These are phyloP conservation scores for Lota lota DNA, from an alignment of 2,113 vertebrate genomes.

Conservation along the genomic window DNA sequence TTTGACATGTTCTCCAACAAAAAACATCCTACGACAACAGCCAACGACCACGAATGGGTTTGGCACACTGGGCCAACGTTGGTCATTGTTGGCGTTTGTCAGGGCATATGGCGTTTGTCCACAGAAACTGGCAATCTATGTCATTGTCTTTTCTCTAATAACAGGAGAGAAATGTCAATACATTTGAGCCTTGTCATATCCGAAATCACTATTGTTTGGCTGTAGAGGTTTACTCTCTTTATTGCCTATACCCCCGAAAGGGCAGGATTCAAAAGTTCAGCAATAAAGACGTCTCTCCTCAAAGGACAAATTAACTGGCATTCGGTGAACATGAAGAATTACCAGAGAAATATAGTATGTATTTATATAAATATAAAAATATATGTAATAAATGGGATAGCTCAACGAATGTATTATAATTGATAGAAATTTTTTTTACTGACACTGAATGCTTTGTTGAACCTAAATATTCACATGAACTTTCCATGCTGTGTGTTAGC, in stretches of 20 bases:
- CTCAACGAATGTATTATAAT: too few species aligned
- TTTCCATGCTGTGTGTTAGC: background rate
- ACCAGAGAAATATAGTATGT: background rate
- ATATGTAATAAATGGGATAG: background rate
- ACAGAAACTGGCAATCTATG: slow-evolving; percentile 13
- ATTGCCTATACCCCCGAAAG: slow-evolving; percentile 40
- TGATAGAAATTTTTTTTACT: too few species aligned
- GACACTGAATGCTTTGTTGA: too few species aligned
- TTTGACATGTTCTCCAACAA: too few species aligned
- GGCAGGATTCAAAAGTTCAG: slow-evolving; percentile 30
- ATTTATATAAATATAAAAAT: background rate
- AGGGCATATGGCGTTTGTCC: background rate
- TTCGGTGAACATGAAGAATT: background rate
- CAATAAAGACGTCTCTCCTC: slow-evolving; percentile 28
- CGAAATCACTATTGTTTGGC: slow-evolving; percentile 24
- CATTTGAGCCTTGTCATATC: slow-evolving; percentile 37
- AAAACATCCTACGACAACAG: too few species aligned
- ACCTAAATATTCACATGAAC: background rate
- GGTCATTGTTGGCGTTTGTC: too few species aligned
- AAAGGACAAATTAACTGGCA: slow-evolving; percentile 1
- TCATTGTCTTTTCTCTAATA: slow-evolving; percentile 31
- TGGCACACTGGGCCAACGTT: too few species aligned
- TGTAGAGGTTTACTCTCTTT: slow-evolving; percentile 48
- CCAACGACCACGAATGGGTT: too few species aligned
- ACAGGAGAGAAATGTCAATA: slow-evolving; percentile 42